Conservation (phyloP, 2,888 invertebrate species). For the Rhagonycha lutea region DNA sequence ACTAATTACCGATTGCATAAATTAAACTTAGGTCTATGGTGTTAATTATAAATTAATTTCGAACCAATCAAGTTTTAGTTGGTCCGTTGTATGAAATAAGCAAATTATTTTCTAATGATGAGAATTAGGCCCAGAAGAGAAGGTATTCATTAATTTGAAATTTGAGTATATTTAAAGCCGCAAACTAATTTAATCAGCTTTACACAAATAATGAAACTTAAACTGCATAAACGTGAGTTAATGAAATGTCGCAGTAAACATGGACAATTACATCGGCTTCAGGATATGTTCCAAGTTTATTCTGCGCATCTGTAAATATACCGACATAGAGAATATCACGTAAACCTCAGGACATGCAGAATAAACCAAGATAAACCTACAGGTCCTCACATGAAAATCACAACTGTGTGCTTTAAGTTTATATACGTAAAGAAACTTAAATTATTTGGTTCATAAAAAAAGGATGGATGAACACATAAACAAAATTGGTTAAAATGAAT, state of each 20-base stretch:
- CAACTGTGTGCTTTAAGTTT: conserved; percentile 4
- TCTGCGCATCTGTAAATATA: conserved; percentile 26
- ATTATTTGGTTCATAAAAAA: not conserved
- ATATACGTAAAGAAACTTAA: conserved; percentile 14
- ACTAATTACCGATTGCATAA: conserved; percentile 31
- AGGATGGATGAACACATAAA: not conserved
- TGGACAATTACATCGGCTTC: conserved; percentile 34
- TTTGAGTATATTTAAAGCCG: conserved; percentile 1
- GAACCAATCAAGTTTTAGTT: not conserved
- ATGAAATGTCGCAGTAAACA: conserved; percentile 40
- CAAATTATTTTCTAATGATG: not conserved
- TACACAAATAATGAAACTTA: conserved; percentile 30
- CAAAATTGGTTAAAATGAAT: conserved; percentile 6
- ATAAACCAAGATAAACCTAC: conserved; percentile 24
- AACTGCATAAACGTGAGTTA: conserved; percentile 38
- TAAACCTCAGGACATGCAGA: conserved; percentile 21
- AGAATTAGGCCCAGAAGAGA: not conserved
- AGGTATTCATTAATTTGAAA: not conserved
- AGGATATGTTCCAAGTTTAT: conserved; percentile 31
- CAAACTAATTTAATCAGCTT: conserved; percentile 22
- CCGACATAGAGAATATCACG: conserved; percentile 20
- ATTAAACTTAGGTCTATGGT: conserved; percentile 1
- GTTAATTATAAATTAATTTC: conserved; percentile 1
- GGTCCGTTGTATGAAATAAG: not conserved
- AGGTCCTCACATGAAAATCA: conserved; percentile 6